Evolutionary conservation across 2,797 vertebrate species (phyloP), one percentile per base, ranked within the genome.

Genomic region (Carapus acus): DNA sequence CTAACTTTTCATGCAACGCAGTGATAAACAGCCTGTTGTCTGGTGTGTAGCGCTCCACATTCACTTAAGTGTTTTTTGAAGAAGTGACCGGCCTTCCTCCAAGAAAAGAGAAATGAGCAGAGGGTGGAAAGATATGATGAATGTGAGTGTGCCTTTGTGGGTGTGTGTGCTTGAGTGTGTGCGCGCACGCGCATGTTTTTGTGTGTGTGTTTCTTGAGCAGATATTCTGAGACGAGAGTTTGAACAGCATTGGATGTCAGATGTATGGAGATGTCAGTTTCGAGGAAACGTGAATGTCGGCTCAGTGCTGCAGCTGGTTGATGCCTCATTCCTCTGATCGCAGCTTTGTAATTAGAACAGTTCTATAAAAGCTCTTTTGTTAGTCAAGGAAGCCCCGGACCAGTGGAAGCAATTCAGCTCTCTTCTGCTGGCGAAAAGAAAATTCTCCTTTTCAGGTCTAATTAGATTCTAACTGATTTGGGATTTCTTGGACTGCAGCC

Each of bases 381-480:
- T 71, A 77, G 75, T 59, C 56, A 58, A 72, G 63, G 58, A 75
- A 69, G 62, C 67, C 67, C 60, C 63, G 49, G 49, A 48, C 53
- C 1, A 41, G 52, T 56, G 53, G 62, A 71, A 58, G 74, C 70
- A 71, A 75, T 79, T 81, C 67, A 70, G 49, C 63, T 63, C 22
- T 29, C 31, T 66, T 55, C 65, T 77, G 70, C 78, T 84, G 65
- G 71, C 31, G 62, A 82, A 33, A 36, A 49, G 55, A 49, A 80
- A 79, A 78, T 49, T 71, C 69, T 69, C 65, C 55, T 76, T 79
- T 77, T 67, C 67, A 58, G 41, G 75, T 29, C 6, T 84, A 85
- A 85, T 84, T 82, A 79, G 62, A 85, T 80, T 82, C 71, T 75
- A 76, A 67, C 79, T 79, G 74, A 65, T 78, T 81, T 79, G 1